These are phyloP conservation scores for Melanargia galathea DNA, from an alignment of 2,888 invertebrate genomes.

Conservation along the genomic window DNA sequence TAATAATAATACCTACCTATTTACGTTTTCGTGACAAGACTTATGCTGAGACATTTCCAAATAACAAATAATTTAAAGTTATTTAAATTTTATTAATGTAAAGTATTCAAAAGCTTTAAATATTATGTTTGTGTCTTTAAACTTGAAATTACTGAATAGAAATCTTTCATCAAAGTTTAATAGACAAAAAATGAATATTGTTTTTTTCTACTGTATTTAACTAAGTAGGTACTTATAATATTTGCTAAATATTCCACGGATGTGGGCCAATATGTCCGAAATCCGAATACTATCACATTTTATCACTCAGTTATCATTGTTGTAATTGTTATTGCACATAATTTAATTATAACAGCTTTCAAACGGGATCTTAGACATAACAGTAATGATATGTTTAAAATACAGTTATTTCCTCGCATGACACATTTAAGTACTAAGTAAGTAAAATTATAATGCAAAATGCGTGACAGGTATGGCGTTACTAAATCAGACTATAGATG, in stretches of 20 bases:
- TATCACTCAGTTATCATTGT: slow-evolving; percentile 34
- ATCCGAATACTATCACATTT: slow-evolving; percentile 16
- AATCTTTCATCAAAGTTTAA: slow-evolving; percentile 23
- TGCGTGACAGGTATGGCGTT: slow-evolving; percentile 40
- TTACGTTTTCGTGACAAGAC: slow-evolving; percentile 50
- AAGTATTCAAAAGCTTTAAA: slow-evolving; percentile 64
- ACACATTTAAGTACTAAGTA: slow-evolving; percentile 47
- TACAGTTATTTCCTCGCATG: slow-evolving; percentile 71
- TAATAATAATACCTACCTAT: slow-evolving; percentile 47
- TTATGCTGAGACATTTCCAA: slow-evolving; percentile 62
- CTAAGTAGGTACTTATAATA: background rate
- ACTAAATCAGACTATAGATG: too few relatives aligned
- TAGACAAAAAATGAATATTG: slow-evolving; percentile 15
- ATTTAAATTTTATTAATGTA: slow-evolving; percentile 44
- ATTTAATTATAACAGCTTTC: slow-evolving; percentile 30
- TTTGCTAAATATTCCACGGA: slow-evolving; percentile 17
- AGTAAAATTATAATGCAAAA: slow-evolving; percentile 42
- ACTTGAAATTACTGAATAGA: slow-evolving; percentile 28
- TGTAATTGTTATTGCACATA: slow-evolving; percentile 39
- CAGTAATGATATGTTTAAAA: slow-evolving; percentile 54
- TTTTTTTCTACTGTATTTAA: slow-evolving; percentile 21
- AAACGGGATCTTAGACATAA: slow-evolving; percentile 63
- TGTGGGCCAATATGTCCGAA: background rate
- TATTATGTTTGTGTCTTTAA: slow-evolving; percentile 42
- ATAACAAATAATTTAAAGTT: slow-evolving; percentile 45